Evolutionary conservation across 2,797 vertebrate genomes (phyloP), one percentile per base, ranked within the genome.

Genomic region (Phataginus tetradactyla): DNA sequence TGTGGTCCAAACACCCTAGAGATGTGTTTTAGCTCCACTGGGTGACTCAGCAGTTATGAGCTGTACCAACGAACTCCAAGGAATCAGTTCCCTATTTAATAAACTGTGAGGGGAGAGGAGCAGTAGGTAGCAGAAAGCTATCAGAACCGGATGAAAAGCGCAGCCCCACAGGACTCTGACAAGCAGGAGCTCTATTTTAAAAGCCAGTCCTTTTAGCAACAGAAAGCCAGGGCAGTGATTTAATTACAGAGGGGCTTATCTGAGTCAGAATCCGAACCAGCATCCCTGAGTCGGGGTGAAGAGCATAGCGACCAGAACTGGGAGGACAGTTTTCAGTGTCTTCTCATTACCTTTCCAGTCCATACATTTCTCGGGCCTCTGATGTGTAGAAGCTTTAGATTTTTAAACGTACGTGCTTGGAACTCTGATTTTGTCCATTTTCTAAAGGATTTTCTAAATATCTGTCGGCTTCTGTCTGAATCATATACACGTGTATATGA

Each of bases 221-320:
- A 78, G 91, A 94, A 68, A 97, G 89, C 55, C 63, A 57, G 86
- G 92, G 25, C 86, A 63, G 27, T 93, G 95, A 96, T 96, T 97
- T 97, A 94, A 97, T 98, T 97, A 96, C 95, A 51, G 53, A 93
- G 71, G 91, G 95, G 86, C 78, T 92, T 71, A 93, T 95, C 86
- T 94, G 94, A 96, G 87, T 85, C 86, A 94, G 87, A 86, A 85
- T 84, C 49, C 81, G 92, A 94, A 49, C 32, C 79, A 78, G 68
- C 53, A 18, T 68, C 18, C 80, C 63, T 9, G 23, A 96, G 93
- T 57, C 37, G 72, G 64, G 37, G 74, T 29, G 10, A 49, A 86
- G 23, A 64, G 66, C 21, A 39, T 49, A 83, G 86, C 51, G 79
- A 34, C 29, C 27, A 80, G 57, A 51, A 51, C 45, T 37, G 18